phyloP scores from a whole-genome alignment of 2,113 vertebrate genomes.

The Craseonycteris thonglongyai region DNA sequence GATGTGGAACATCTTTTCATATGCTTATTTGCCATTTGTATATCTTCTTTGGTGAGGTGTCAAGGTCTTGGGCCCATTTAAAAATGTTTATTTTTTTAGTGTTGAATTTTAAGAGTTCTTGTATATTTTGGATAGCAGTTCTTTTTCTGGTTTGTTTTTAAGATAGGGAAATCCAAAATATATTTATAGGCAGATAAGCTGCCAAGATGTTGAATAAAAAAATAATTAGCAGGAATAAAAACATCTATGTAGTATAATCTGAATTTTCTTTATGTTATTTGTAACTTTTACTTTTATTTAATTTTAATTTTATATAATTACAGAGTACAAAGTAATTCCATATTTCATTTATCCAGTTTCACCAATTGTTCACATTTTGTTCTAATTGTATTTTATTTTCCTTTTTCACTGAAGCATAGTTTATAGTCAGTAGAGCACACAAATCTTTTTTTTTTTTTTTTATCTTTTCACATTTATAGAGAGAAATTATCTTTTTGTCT shows the following conservation, averaged over 20 bases:
- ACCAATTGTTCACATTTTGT: neutral
- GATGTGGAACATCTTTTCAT: no score
- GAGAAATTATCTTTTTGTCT: no score
- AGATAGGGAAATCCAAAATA: neutral
- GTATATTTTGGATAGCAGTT: neutral
- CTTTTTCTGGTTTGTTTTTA: neutral
- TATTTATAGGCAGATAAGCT: neutral
- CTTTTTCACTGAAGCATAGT: no score
- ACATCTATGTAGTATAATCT: neutral
- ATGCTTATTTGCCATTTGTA: no score
- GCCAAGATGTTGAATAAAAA: neutral
- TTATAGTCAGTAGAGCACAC: neutral
- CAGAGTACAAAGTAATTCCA: neutral
- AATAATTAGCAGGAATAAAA: neutral
- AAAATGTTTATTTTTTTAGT: neutral
- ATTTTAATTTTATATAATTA: neutral
- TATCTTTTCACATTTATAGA: no score
- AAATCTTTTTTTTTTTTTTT: no score
- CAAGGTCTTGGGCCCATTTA: neutral
- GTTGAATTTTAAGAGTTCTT: neutral
- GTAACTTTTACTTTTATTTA: neutral
- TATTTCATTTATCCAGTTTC: neutral
- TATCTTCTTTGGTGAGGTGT: no score
- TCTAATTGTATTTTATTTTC: neutral
- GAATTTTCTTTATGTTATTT: neutral